Conservation (phyloP, 2,113 vertebrate species). For the Prolemur simus region DNA sequence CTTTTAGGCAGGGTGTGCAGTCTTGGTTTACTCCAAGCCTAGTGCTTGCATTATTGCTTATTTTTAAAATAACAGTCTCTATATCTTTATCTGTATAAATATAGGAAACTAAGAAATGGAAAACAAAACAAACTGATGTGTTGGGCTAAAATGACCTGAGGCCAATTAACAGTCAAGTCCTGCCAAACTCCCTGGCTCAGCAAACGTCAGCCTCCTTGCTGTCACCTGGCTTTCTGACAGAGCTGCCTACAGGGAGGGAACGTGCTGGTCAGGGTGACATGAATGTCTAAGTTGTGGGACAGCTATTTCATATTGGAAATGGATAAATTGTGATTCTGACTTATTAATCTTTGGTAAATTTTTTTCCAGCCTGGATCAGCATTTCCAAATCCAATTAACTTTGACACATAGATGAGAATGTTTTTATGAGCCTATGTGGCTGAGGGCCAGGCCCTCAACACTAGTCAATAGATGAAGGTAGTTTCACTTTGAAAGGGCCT, state of each 20-base stretch:
- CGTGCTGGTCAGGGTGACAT: neutral
- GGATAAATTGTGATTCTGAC: neutral
- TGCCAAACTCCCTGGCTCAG: neutral
- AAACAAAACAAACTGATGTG: neutral
- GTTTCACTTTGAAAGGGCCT: neutral
- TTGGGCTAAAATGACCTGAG: neutral
- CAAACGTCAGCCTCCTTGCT: neutral
- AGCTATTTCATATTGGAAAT: neutral
- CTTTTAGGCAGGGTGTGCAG: neutral
- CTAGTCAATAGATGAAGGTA: neutral
- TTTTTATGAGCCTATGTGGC: neutral
- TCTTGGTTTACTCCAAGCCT: neutral
- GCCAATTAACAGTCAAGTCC: neutral
- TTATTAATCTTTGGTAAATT: neutral
- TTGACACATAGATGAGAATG: neutral
- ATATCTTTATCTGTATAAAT: neutral
- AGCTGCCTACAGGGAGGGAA: neutral
- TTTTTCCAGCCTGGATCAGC: neutral
- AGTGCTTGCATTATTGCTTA: neutral
- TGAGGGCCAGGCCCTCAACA: neutral
- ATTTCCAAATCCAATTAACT: constrained; percentile 38
- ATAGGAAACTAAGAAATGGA: neutral
- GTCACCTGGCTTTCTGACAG: neutral
- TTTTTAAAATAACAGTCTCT: neutral
- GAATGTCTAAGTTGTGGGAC: neutral